Evolutionary conservation across 2,113 vertebrate species (phyloP).

Genomic region (Alligator sinensis): DNA sequence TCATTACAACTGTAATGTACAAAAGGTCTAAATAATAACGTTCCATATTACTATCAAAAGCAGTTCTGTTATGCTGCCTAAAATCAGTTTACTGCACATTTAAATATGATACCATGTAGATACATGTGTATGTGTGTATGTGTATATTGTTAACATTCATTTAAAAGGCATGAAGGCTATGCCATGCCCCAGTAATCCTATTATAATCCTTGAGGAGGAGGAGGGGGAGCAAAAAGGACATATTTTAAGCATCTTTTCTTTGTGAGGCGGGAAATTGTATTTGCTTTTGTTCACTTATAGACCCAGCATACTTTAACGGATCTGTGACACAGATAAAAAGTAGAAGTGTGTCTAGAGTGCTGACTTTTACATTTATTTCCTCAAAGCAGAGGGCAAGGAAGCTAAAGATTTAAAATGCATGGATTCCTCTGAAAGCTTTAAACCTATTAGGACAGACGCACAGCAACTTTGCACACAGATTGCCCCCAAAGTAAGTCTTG

Average conservation of each 20-base stretch:
- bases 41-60: not conserved
- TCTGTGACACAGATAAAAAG: slow-evolving; percentile 54
- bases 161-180: not conserved
- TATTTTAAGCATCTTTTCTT: slow-evolving; percentile 35
- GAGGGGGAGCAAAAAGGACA: not conserved
- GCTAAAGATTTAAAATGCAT: slow-evolving; percentile 71
- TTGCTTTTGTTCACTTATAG: slow-evolving; percentile 32
- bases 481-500: slow-evolving; percentile 89
- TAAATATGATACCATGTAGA: not conserved
- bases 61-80: not conserved
- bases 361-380: slow-evolving; percentile 62
- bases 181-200: not conserved
- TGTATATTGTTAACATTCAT: not conserved
- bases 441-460: slow-evolving; percentile 69
- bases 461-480: slow-evolving; percentile 81
- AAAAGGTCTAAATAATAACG: not conserved
- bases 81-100: not conserved
- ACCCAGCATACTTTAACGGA: slow-evolving; percentile 6
- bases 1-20: not conserved
- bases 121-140: not conserved
- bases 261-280: slow-evolving; percentile 46
- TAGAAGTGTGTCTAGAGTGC: slow-evolving; percentile 4
- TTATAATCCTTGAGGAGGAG: not conserved
- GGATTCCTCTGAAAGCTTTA: slow-evolving; percentile 66
- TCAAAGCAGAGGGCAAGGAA: slow-evolving; percentile 57